Evolutionary conservation across 1,140 invertebrate genomes (phyloP).

Genomic region (Stratiolaelaps scimitus): DNA sequence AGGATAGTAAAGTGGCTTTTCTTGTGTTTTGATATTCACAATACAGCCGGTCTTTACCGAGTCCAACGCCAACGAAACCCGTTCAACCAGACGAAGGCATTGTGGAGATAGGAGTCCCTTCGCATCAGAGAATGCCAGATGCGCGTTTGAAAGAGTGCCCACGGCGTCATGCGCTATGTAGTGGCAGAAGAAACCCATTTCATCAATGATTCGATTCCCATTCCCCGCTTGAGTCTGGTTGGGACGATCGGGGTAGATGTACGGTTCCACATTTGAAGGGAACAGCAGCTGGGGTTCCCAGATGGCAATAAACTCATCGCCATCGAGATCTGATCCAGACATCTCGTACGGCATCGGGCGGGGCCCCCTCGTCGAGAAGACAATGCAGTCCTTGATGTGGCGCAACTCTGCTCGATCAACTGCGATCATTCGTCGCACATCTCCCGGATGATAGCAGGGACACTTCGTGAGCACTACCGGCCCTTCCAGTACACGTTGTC

Average conservation of each 20-base stretch:
- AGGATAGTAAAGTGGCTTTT: constrained; percentile 35
- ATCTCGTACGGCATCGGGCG: constrained; percentile 35
- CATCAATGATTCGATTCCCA: constrained; percentile 34
- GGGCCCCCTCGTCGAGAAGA: constrained; percentile 33
- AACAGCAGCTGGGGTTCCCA: constrained; percentile 39
- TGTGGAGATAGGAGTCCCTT: constrained; percentile 36
- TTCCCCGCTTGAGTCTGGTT: constrained; percentile 37
- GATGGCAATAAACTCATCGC: constrained; percentile 42
- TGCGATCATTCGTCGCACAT: constrained; percentile 33
- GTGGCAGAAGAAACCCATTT: constrained; percentile 37
- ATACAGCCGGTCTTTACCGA: constrained; percentile 37
- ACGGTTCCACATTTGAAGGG: constrained; percentile 38
- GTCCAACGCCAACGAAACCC: constrained; percentile 37
- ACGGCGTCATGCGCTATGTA: constrained; percentile 38
- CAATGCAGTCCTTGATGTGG: constrained; percentile 35
- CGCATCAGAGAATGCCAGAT: constrained; percentile 37
- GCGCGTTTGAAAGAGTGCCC: constrained; percentile 37
- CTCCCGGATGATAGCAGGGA: constrained; percentile 34
- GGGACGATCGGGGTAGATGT: constrained; percentile 36
- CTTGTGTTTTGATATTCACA: constrained; percentile 28
- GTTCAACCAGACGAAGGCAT: constrained; percentile 36
- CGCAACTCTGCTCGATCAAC: constrained; percentile 32
- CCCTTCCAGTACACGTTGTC: constrained; percentile 31
- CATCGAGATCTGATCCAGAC: constrained; percentile 41
- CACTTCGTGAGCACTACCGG: constrained; percentile 38